Evolutionary conservation across 2,888 invertebrate species (phyloP).

Genomic region (Prostheceraeus crozeri): DNA sequence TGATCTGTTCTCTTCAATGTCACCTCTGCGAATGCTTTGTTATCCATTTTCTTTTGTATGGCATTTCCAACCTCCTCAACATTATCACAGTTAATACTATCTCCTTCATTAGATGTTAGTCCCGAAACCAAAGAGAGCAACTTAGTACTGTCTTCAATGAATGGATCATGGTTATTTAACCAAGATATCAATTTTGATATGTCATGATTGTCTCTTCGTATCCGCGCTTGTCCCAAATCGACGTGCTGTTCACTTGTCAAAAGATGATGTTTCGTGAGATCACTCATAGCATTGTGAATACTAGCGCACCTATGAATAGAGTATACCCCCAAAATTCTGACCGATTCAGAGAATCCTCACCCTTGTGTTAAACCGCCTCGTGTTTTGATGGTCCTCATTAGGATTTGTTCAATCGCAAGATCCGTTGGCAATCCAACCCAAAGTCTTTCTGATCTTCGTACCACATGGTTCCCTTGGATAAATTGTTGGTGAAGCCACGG

Average conservation of each 20-base stretch:
- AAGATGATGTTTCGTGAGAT: slow-evolving; percentile 17
- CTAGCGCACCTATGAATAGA: slow-evolving; percentile 5
- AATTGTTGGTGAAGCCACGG: slow-evolving; percentile 41
- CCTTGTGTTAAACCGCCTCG: slow-evolving; percentile 43
- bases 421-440: slow-evolving; percentile 44
- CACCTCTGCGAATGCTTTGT: slow-evolving; percentile 10
- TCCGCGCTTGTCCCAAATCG: slow-evolving; percentile 2
- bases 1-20: slow-evolving; percentile 14
- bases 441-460: slow-evolving; percentile 40
- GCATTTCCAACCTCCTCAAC: slow-evolving; percentile 7
- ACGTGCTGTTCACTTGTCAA: slow-evolving; percentile 8
- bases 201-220: slow-evolving; percentile 1
- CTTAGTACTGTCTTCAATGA: neutral
- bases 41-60: slow-evolving; percentile 19
- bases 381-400: slow-evolving; percentile 44
- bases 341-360: slow-evolving; percentile 39
- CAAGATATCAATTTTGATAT: neutral
- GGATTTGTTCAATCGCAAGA: slow-evolving; percentile 43
- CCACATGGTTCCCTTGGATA: slow-evolving; percentile 40
- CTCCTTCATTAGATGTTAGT: slow-evolving; percentile 6
- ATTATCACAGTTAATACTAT: slow-evolving; percentile 7
- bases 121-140: slow-evolving; percentile 16
- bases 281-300: slow-evolving; percentile 24
- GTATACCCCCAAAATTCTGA: slow-evolving; percentile 13
- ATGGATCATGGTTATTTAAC: slow-evolving; percentile 20